Evolutionary conservation across 2,113 vertebrate genomes (phyloP).

Genomic region (Corythornis cristatus): DNA sequence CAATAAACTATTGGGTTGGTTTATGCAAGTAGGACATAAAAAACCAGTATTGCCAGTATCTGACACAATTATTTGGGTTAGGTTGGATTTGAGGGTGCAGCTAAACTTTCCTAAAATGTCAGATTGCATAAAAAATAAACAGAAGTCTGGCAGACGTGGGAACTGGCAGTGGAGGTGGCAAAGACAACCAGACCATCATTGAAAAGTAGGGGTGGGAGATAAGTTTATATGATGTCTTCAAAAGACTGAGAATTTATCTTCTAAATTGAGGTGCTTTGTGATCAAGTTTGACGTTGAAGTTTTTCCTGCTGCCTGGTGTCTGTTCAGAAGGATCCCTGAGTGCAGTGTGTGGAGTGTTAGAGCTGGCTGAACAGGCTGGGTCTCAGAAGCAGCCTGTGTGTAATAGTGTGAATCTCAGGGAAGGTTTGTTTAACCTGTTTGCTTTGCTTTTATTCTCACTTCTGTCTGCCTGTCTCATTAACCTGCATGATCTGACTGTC

Average conservation of each 20-base stretch:
- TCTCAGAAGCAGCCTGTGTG: not conserved
- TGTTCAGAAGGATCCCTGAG: not conserved
- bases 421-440: not conserved
- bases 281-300: not conserved
- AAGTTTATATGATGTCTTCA: not conserved
- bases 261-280: not conserved
- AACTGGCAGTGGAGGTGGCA: not conserved
- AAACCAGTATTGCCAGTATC: not conserved
- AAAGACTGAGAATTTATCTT: not conserved
- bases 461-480: not conserved
- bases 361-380: not conserved
- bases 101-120: not conserved
- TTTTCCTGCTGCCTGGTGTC: not conserved
- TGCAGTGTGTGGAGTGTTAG: fast-evolving
- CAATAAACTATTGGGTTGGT: not conserved
- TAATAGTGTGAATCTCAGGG: fast-evolving
- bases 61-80: not conserved
- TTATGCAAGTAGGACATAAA: not conserved
- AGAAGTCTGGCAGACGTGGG: not conserved
- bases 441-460: not conserved
- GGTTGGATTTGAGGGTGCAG: not conserved
- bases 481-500: not conserved
- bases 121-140: not conserved
- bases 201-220: not conserved
- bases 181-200: not conserved